Evolutionary conservation across 2,888 invertebrate genomes (phyloP).

Genomic region (Yponomeuta sedellus): DNA sequence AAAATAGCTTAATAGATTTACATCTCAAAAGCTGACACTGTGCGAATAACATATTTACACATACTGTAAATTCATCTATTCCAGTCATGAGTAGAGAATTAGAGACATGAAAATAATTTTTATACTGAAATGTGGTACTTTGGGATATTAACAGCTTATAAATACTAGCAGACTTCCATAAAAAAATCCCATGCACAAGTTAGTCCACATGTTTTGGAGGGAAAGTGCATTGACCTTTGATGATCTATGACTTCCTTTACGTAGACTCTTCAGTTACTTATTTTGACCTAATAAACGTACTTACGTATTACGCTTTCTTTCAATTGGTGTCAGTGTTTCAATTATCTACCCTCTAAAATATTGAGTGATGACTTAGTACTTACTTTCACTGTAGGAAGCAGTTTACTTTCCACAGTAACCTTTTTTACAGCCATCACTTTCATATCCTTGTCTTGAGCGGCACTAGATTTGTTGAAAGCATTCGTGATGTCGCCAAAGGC

Average conservation of each 20-base stretch:
- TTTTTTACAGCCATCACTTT: conserved; percentile 61
- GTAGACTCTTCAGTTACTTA: background rate
- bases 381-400: conserved; percentile 68
- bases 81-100: too few relatives aligned
- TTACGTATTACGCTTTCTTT: background rate
- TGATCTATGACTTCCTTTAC: conserved; percentile 15
- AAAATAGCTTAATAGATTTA: too few relatives aligned
- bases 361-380: conserved; percentile 14
- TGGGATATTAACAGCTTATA: too few relatives aligned
- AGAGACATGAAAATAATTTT: too few relatives aligned
- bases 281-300: background rate
- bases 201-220: too few relatives aligned
- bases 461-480: conserved; percentile 69
- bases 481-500: conserved; percentile 93
- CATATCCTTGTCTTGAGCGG: conserved; percentile 51
- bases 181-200: conserved; percentile 17
- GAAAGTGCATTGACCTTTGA: conserved; percentile 50
- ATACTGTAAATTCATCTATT: too few relatives aligned
- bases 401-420: conserved; percentile 69
- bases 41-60: too few relatives aligned
- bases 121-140: too few relatives aligned
- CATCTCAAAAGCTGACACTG: too few relatives aligned
- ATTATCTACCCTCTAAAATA: conserved; percentile 10
- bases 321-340: background rate
- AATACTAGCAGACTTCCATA: too few relatives aligned